Conservation (phyloP, 1,140 invertebrate species). For the Drosophila albomicans region DNA sequence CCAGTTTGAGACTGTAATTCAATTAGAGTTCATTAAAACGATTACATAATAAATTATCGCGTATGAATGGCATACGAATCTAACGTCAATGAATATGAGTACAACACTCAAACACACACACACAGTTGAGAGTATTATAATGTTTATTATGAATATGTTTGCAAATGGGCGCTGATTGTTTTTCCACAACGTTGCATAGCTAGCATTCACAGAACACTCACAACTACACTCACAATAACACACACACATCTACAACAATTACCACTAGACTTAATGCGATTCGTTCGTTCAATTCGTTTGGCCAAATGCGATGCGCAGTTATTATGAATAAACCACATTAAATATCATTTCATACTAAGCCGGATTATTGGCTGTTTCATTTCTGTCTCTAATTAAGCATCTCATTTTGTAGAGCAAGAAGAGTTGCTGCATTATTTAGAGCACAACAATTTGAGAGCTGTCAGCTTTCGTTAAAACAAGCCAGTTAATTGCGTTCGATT, state of each 20-base stretch:
- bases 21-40: slow-evolving; percentile 74
- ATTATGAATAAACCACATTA: slow-evolving; percentile 41
- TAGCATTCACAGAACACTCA: slow-evolving; percentile 12
- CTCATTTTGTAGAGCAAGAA: not conserved
- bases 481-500: too few species aligned
- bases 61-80: slow-evolving; percentile 45
- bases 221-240: not conserved
- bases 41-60: slow-evolving; percentile 71
- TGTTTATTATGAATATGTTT: slow-evolving; percentile 2
- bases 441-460: too few species aligned
- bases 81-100: slow-evolving; percentile 7
- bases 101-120: not conserved
- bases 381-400: slow-evolving; percentile 22
- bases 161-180: slow-evolving; percentile 28
- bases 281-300: slow-evolving; percentile 25
- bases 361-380: slow-evolving; percentile 15
- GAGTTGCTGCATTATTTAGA: not conserved
- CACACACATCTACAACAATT: too few species aligned
- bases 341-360: slow-evolving; percentile 39
- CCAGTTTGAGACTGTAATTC: slow-evolving; percentile 59
- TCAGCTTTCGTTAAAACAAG: too few species aligned
- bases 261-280: slow-evolving; percentile 21
- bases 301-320: slow-evolving; percentile 5
- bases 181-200: slow-evolving; percentile 22
- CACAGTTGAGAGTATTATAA: not conserved